Percentiles rank a stretch among this genome's conserved stretches.
phyloP scores from a whole-genome alignment of 2,113 vertebrate species.

The Zingel zingel region DNA sequence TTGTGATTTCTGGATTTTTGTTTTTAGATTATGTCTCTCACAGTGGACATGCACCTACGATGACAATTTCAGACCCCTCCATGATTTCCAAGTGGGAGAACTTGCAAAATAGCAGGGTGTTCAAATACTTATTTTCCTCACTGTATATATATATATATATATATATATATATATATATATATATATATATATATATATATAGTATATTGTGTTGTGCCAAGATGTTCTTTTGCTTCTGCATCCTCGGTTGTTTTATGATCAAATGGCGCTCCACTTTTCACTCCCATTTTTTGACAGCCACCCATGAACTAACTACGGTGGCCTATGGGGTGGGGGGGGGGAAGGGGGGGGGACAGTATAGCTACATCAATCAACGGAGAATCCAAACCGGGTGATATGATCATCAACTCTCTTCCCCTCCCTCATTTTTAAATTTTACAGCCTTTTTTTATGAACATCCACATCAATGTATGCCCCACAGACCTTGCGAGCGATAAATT shows the following conservation, averaged over 20 bases:
- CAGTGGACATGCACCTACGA: no score
- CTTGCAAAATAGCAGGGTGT: no score
- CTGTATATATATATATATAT: no score
- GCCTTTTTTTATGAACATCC: slow-evolving; percentile 39
- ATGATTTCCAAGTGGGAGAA: no score
- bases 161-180: no score
- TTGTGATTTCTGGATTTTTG: no score
- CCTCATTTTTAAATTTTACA: not conserved
- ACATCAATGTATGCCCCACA: not conserved
- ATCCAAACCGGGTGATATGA: not conserved
- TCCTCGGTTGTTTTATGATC: not conserved
- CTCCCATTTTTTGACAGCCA: not conserved
- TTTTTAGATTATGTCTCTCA: no score
- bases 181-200: no score
- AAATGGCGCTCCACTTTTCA: not conserved
- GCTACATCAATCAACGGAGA: not conserved
- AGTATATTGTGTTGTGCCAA: not conserved
- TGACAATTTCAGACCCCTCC: no score
- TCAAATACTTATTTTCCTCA: no score
- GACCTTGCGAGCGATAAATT: not conserved
- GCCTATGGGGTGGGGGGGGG: not conserved
- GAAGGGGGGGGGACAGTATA: not conserved
- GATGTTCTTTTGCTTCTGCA: not conserved
- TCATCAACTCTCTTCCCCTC: not conserved
- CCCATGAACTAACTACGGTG: not conserved